A percentile compares a stretch with the other conserved stretches of the same genome.
Evolutionary conservation across 2,113 vertebrate genomes (phyloP).

Genomic region (Lontra canadensis): DNA sequence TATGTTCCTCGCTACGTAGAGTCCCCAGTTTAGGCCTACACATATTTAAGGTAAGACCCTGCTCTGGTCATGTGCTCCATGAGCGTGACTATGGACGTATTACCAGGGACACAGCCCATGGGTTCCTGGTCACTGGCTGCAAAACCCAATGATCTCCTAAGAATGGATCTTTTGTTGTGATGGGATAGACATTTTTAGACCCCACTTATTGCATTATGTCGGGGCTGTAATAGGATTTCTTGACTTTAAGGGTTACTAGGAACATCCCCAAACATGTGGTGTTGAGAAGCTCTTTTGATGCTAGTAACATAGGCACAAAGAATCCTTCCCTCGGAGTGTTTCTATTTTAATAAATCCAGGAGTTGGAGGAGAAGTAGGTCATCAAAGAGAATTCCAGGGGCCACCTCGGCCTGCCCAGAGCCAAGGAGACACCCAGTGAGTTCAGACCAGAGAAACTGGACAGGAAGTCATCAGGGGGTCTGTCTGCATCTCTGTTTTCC

Average conservation of each 20-base stretch:
- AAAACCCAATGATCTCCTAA: fast-evolving
- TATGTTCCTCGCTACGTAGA: fast-evolving
- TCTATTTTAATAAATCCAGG: not conserved
- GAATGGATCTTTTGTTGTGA: fast-evolving
- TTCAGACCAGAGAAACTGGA: not conserved
- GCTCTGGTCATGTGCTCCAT: fast-evolving
- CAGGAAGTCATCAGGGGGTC: fast-evolving
- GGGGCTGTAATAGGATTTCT: not conserved
- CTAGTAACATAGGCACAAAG: not conserved
- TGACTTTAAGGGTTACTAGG: not conserved
- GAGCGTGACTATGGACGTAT: fast-evolving
- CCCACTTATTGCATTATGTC: not conserved
- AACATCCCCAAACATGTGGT: not conserved
- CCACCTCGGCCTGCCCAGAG: not conserved
- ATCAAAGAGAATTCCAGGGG: fast-evolving
- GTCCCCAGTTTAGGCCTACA: fast-evolving
- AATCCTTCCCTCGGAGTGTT: not conserved
- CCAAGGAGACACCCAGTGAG: fast-evolving
- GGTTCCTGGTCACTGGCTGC: not conserved
- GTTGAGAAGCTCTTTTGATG: not conserved
- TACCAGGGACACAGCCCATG: fast-evolving
- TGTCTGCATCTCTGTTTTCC: not conserved
- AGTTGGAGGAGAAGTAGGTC: not conserved
- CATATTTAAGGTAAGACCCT: not conserved
- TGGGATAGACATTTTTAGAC: not conserved